Evolutionary conservation across 2,797 vertebrate species (phyloP).

Genomic region (Sphenodon punctatus): DNA sequence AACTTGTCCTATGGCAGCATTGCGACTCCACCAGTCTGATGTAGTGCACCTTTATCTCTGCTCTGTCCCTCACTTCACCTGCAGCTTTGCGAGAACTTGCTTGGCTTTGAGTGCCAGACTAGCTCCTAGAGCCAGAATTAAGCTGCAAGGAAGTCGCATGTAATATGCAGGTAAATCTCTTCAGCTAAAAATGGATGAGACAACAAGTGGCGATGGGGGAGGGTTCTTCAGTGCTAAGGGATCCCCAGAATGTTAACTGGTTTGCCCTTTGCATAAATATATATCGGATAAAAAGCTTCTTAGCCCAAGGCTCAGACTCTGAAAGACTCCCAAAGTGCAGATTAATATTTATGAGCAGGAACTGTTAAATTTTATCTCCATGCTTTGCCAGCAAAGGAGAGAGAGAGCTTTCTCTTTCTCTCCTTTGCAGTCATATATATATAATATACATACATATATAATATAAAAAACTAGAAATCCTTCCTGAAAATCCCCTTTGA

Average conservation of each 20-base stretch:
- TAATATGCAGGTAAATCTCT: neutral
- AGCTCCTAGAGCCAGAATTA: neutral
- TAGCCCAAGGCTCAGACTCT: constrained; percentile 43
- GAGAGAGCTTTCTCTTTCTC: no score
- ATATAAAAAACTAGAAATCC: no score
- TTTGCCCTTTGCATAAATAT: constrained; percentile 39
- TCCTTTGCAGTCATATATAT: no score
- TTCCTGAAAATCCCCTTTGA: constrained; percentile 53
- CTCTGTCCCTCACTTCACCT: no score
- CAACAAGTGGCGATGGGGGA: neutral
- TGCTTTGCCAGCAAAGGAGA: constrained; percentile 42
- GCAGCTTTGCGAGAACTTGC: neutral
- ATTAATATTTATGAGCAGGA: constrained; percentile 42
- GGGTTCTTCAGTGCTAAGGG: neutral
- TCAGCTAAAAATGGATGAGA: neutral
- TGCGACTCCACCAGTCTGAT: no score
- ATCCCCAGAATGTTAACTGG: neutral
- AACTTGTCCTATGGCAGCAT: no score
- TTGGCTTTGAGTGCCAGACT: neutral
- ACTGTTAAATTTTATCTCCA: constrained; percentile 45
- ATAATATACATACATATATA: no score
- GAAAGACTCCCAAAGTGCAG: constrained; percentile 13
- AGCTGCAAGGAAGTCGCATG: neutral
- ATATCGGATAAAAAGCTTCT: constrained; percentile 29
- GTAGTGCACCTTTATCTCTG: no score